Evolutionary conservation across 2,113 vertebrate species (phyloP).

Genomic region (Ciconia stormi): DNA sequence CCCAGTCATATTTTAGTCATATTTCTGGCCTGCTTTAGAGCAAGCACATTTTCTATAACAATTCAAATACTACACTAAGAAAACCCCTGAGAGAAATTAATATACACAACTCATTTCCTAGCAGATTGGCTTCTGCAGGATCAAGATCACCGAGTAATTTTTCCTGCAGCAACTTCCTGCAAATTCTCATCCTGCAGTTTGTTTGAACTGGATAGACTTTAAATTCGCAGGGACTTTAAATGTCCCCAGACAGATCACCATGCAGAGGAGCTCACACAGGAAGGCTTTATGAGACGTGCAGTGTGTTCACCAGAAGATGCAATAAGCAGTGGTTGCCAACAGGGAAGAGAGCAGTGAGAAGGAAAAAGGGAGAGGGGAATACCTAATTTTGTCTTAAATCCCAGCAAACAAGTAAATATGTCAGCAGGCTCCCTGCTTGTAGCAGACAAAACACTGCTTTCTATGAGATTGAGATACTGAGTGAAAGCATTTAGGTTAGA

Average conservation of each 20-base stretch:
- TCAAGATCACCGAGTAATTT: neutral
- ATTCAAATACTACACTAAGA: neutral
- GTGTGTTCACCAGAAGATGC: neutral
- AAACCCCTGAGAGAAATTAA: neutral
- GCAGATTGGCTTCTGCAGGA: neutral
- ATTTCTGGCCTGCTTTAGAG: neutral
- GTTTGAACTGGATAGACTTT: neutral
- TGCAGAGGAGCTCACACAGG: neutral
- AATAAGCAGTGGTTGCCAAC: neutral
- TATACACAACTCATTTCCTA: neutral
- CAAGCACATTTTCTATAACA: neutral
- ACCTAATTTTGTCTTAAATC: neutral
- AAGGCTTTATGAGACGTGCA: neutral
- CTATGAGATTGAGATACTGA: neutral
- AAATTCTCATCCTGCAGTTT: neutral
- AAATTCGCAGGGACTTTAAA: neutral
- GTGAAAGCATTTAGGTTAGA: neutral
- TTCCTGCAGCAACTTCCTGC: neutral
- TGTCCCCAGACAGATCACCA: rapidly evolving
- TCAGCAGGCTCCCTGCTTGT: neutral
- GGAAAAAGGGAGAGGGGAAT: neutral
- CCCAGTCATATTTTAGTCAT: neutral
- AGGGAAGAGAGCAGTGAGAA: neutral
- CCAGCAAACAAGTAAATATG: neutral
- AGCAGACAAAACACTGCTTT: neutral